Percentiles rank a stretch among this genome's conserved stretches.
Evolutionary conservation across 92 coral and sea anemone genomes (phyloP).

Genomic region (Palythoa caribaeorum): DNA sequence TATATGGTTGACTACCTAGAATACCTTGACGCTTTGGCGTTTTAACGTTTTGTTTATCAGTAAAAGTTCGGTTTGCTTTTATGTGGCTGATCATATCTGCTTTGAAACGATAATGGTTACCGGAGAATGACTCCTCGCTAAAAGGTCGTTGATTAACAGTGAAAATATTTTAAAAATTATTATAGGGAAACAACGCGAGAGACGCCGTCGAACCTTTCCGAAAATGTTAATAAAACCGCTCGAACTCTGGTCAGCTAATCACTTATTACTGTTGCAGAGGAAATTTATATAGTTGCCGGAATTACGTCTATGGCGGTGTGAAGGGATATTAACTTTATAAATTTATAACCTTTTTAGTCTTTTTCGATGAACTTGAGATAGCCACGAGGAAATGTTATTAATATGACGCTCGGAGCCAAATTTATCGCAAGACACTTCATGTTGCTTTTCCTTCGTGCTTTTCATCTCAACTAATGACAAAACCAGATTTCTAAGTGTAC

Average conservation of each 20-base stretch:
- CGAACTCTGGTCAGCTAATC: not conserved
- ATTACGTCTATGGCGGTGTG: not conserved
- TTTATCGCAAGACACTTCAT: not conserved
- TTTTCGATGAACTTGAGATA: not conserved
- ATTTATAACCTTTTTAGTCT: not conserved
- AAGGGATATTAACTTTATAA: not conserved
- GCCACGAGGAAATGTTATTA: not conserved
- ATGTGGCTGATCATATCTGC: no score
- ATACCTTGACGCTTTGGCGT: no score
- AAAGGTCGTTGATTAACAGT: no score
- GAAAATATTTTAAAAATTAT: no score
- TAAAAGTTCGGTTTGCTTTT: no score
- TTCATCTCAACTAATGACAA: not conserved
- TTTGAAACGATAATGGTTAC: no score
- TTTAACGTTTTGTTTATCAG: no score
- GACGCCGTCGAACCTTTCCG: not conserved
- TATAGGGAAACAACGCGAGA: no score
- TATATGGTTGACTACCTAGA: no score
- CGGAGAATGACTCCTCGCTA: no score
- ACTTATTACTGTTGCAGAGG: not conserved
- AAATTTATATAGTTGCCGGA: not conserved
- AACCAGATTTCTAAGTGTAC: not conserved
- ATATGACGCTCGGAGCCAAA: no score
- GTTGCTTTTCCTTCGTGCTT: not conserved
- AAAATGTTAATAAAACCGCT: not conserved